Percentiles rank a stretch among this genome's conserved stretches.
These are phyloP conservation scores for Drosophila neocordata DNA, from an alignment of 1,140 invertebrate genomes.

Conservation along the genomic window DNA sequence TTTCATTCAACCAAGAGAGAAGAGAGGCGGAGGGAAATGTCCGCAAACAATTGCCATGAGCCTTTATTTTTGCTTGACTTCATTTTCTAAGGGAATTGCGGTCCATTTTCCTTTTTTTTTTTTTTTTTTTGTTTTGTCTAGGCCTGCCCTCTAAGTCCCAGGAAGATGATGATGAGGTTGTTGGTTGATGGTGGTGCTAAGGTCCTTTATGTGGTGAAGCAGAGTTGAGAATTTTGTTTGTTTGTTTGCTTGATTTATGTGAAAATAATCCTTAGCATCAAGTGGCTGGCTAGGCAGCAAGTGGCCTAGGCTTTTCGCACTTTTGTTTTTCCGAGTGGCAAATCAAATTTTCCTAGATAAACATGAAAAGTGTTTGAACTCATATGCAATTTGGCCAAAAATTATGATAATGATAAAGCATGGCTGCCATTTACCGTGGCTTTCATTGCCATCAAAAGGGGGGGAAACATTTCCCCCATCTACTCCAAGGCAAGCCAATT, in stretches of 20 bases:
- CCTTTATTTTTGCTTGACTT: conserved; percentile 73
- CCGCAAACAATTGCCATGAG: conserved; percentile 67
- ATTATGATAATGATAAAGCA: conserved; percentile 6
- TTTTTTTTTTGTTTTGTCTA: conserved; percentile 32
- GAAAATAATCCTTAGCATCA: conserved; percentile 71
- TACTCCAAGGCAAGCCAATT: too few species aligned
- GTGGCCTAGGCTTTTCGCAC: conserved; percentile 37
- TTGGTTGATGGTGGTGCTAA: conserved; percentile 1
- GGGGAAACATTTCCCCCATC: too few species aligned
- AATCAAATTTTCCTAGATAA: conserved; percentile 46
- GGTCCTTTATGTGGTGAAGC: conserved; percentile 52
- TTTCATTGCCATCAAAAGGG: conserved; percentile 11
- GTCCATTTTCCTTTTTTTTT: conserved; percentile 32
- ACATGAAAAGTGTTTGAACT: conserved; percentile 20
- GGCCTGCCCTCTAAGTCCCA: conserved; percentile 23
- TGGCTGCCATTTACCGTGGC: conserved; percentile 3
- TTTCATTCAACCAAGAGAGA: conserved; percentile 37
- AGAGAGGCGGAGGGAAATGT: conserved; percentile 48
- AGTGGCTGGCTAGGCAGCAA: conserved; percentile 46
- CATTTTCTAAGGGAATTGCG: conserved; percentile 54
- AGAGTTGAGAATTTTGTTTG: conserved; percentile 23
- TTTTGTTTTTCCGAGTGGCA: conserved; percentile 13
- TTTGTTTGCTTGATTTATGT: conserved; percentile 76
- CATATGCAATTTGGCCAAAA: conserved; percentile 46
- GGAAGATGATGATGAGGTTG: too few species aligned